Base-by-base conservation (phyloP, 2,113 vertebrate genomes). In the Morone saxatilis region DNA sequence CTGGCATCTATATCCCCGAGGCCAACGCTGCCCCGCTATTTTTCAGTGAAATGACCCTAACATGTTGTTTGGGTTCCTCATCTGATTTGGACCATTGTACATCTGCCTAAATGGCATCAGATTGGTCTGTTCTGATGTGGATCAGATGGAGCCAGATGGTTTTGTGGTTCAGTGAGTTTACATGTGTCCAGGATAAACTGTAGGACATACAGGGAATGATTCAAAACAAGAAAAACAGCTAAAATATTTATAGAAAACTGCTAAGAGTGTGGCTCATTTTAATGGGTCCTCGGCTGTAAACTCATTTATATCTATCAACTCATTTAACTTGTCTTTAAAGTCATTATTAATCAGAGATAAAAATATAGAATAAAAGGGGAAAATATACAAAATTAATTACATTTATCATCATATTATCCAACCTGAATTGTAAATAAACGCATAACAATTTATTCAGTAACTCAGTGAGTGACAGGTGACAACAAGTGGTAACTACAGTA, bases 81-180 rank as follows among this genome's bases (percentile, higher is more conserved):
- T 67, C 53, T 85, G 68, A 80, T 84, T 66, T 74, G 67, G 51
- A 70, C 70, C 43, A 9, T 68, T 67, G 73, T 86, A 65, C 76
- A 76, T 86, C 65, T 71, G 75, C 82, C 67, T 79, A 82, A 82
- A 77, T 63, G 79, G n/a, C 70, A 62, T 70, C 81, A 71, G 81
- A 86, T 57, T 17, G 19, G 51, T 43, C 45, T 8, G 14, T 70
- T 60, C 54, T 81, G 77, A 84, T 84, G 77, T 60, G 74, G 76
- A 86, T 86, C 76, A 77, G 62, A 85, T 4, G 43, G 72, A 78
- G 76, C 84, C 89, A 91, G 86, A 88, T 86, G 89, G 78, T 51
- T 76, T 50, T 38, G 63, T 71, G 84, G 74, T 79, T 88, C 62
- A 71, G 50, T 45, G 81, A 62, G 41, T 67, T 20, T 57, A 40